phyloP scores from a whole-genome alignment of 1,140 invertebrate species.

The Scaptomyza montana region DNA sequence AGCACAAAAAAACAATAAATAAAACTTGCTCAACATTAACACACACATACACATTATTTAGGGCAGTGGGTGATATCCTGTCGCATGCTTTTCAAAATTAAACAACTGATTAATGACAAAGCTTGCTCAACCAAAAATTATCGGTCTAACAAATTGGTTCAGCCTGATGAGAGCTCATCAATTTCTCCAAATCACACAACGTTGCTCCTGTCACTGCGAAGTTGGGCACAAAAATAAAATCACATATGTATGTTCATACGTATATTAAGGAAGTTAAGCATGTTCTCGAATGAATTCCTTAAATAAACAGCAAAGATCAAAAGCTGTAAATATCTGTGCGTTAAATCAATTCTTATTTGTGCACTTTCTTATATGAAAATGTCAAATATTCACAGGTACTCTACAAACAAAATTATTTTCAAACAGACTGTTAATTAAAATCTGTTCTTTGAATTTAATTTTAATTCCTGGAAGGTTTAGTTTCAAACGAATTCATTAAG shows the following conservation, averaged over 20 bases:
- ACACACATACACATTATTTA: not conserved
- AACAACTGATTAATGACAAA: conserved; percentile 75
- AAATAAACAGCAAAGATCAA: not conserved
- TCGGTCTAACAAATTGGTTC: conserved; percentile 68
- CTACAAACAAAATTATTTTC: too few species aligned
- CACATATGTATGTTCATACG: not conserved
- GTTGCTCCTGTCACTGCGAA: not conserved
- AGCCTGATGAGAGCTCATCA: conserved; percentile 54
- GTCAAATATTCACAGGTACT: too few species aligned
- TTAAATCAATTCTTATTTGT: too few species aligned
- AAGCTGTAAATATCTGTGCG: not conserved
- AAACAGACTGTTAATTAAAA: too few species aligned
- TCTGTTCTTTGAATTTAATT: too few species aligned
- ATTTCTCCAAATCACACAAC: conserved; percentile 29
- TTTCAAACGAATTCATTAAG: not conserved
- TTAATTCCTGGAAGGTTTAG: too few species aligned
- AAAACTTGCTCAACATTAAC: not conserved
- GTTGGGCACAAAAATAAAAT: not conserved
- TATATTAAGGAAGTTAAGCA: not conserved
- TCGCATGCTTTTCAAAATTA: conserved; percentile 71
- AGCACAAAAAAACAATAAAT: conserved; percentile 24
- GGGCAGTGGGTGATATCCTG: conserved; percentile 27
- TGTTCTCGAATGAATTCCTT: not conserved
- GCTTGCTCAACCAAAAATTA: conserved; percentile 70
- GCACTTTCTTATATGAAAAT: too few species aligned